phyloP scores from a whole-genome alignment of 2,113 vertebrate genomes.

The Pseudolaguvia tuberculata region DNA sequence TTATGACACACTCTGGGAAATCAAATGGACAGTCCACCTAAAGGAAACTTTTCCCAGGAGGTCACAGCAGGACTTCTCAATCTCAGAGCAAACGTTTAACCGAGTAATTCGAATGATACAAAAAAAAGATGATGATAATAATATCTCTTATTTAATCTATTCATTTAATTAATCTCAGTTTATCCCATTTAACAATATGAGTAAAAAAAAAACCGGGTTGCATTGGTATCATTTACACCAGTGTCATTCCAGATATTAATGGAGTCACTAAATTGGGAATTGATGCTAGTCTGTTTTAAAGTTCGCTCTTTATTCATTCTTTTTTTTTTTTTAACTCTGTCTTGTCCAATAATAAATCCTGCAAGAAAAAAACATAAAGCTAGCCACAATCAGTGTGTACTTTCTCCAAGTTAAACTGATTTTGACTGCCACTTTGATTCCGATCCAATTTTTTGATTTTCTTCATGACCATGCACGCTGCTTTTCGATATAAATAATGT shows the following conservation, averaged over 20 bases:
- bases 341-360: conserved; percentile 8
- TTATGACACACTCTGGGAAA: conserved; percentile 20
- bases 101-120: background rate
- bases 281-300: conserved; percentile 38
- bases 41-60: conserved; percentile 34
- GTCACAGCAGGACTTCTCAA: conserved; percentile 11
- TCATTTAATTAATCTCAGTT: background rate
- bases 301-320: too few species aligned
- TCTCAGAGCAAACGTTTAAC: conserved; percentile 8
- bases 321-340: too few species aligned
- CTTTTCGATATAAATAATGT: conserved; percentile 48
- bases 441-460: conserved; percentile 28
- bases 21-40: conserved; percentile 33
- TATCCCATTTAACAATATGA: background rate
- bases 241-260: conserved; percentile 7
- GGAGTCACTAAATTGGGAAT: conserved; percentile 41
- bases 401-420: conserved; percentile 8
- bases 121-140: background rate
- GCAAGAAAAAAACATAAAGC: conserved; percentile 15
- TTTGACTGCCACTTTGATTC: conserved; percentile 36
- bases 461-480: conserved; percentile 48
- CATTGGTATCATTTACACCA: conserved; percentile 6
- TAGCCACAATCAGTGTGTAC: conserved; percentile 8
- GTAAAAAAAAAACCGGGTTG: conserved; percentile 7
- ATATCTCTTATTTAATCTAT: background rate